Evolutionary conservation across 2,797 vertebrate species (phyloP), one percentile per base, ranked within the genome.

Genomic region (Astyanax mexicanus): DNA sequence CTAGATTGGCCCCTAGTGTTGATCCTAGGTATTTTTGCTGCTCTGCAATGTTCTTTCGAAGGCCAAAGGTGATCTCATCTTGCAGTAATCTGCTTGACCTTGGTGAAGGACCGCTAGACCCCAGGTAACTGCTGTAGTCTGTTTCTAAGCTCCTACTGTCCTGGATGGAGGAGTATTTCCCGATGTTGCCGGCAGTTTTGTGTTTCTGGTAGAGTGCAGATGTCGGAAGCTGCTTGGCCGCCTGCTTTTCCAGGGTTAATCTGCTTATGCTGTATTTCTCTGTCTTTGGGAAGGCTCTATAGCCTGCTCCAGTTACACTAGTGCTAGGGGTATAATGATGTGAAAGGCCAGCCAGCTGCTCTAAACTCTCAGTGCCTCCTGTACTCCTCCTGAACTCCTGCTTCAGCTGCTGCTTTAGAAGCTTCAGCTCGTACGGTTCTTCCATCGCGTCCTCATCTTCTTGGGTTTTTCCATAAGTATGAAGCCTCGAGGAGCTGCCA

Each of bases 251-350:
- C 40, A 99, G 92, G 35, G 98, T 99, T 64, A 99, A 94, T 81
- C 98, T 93, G 81, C 98, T 95, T 78, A 99, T 99, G 86, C 97
- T 99, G 37, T 99, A 99, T 75, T 98, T 99, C 27, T 99, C 97
- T 35, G 96, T 89, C 86, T 98, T 98, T 17, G 97, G 95, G 81
- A 96, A 98, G 47, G 96, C 95, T 80, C 97, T 94, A 81, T 98
- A 98, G 83, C 95, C 92, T 81, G 92, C 92, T 80, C 91, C 88
- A 17, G 91, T 91, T 19, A 91, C 79, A 64, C 89, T 60, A 37
- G 92, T 84, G 67, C 93, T 95, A 49, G 98, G 93, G 0, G 94
- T 92, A 9, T 98, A 98, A 81, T 97, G 96, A 57, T 98, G 97
- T 15, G 97, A 95, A 38, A 98, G 94, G 25, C 96, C 92, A 52